Percentiles rank a stretch among this genome's conserved stretches.
Evolutionary conservation across 2,888 invertebrate genomes (phyloP).

Genomic region (Temnothorax unifasciatus): DNA sequence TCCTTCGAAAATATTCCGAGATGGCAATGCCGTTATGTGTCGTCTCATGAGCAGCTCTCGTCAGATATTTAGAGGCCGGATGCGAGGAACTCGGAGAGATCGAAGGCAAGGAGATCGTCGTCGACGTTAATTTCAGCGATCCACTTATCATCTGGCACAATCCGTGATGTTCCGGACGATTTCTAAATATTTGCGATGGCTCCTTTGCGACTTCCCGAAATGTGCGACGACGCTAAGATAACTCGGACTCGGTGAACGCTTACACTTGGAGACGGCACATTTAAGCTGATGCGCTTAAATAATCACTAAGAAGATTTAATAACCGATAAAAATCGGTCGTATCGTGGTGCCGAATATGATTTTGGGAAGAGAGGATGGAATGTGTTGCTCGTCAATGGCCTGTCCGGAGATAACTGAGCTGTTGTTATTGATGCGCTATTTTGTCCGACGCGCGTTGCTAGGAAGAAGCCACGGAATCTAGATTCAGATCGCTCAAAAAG

Average conservation of each 20-base stretch:
- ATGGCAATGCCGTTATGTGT: conserved; percentile 7
- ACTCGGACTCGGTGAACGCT: conserved; percentile 7
- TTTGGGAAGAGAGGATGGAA: conserved; percentile 37
- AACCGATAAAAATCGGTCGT: conserved; percentile 52
- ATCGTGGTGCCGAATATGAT: conserved; percentile 40
- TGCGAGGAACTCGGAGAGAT: background rate
- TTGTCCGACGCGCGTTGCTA: conserved; percentile 39
- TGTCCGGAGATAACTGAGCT: conserved; percentile 54
- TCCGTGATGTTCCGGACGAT: background rate
- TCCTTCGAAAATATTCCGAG: background rate
- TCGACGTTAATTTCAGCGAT: conserved; percentile 23
- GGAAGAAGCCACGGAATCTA: background rate
- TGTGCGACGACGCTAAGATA: conserved; percentile 14
- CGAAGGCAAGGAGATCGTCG: background rate
- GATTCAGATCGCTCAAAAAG: background rate
- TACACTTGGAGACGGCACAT: conserved; percentile 20
- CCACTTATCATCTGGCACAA: conserved; percentile 22
- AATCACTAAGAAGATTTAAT: conserved; percentile 50
- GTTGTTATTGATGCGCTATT: conserved; percentile 44
- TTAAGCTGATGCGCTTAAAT: conserved; percentile 11
- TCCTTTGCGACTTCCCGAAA: conserved; percentile 29
- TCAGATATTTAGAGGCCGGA: background rate
- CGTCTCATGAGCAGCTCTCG: conserved; percentile 32
- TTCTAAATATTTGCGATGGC: background rate
- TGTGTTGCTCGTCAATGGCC: conserved; percentile 39